Conservation (phyloP, 2,888 invertebrate species). For the Chrysolina americana region DNA sequence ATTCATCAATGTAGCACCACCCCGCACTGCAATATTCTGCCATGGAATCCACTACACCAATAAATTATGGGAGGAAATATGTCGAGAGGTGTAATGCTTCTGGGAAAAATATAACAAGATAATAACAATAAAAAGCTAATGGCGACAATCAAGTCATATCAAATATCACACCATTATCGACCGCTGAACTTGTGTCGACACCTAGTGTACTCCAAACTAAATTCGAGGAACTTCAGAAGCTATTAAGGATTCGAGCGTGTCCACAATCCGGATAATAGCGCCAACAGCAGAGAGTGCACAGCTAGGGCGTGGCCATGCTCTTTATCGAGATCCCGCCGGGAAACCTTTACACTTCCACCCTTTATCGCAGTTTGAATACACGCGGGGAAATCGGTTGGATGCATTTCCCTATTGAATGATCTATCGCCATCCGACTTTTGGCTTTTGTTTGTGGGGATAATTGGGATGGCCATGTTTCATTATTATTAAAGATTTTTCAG, state of each 20-base stretch:
- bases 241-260: constrained; percentile 24
- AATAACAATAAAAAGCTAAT: not conserved
- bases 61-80: too few species aligned
- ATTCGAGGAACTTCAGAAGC: constrained; percentile 11
- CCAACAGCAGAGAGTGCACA: constrained; percentile 33
- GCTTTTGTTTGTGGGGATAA: too few species aligned
- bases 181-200: constrained; percentile 20
- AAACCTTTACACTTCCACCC: constrained; percentile 30
- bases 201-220: constrained; percentile 17
- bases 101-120: too few species aligned
- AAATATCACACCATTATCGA: constrained; percentile 2
- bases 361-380: constrained; percentile 29
- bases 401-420: constrained; percentile 23
- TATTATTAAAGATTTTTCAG: too few species aligned
- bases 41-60: too few species aligned
- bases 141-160: not conserved
- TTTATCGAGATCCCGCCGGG: constrained; percentile 35
- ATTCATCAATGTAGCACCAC: too few species aligned
- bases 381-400: constrained; percentile 17
- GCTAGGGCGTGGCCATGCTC: constrained; percentile 53
- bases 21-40: too few species aligned
- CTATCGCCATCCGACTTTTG: not conserved
- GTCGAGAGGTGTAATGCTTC: too few species aligned
- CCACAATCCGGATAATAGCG: constrained; percentile 32
- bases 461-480: too few species aligned